Evolutionary conservation across 2,888 invertebrate species (phyloP), one percentile per base, ranked within the genome.

Genomic region (Xestia xanthographa): DNA sequence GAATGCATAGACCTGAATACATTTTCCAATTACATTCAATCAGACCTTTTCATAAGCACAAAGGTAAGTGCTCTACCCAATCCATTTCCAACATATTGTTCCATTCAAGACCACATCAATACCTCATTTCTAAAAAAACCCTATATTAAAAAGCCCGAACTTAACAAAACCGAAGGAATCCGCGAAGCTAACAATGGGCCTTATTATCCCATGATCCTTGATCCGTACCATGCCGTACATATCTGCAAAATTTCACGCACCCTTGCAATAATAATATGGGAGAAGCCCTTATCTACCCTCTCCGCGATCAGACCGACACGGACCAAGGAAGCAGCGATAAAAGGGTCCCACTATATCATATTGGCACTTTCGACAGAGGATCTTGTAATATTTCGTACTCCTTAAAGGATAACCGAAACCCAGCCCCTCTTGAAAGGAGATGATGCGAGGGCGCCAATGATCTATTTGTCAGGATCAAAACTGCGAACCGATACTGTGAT

Each of bases 201-300:
- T 91, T 93, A 94, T 94, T 93, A 93, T 93, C 92, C 92, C 91
- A 88, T 93, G 90, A 93, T 93, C 92, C 93, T 88, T 89, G 88
- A 91, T 89, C 93, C 92, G 92, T 91, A 92, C 91, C 91, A 89
- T 89, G 91, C 88, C 92, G 58, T 82, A 83, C 92, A 90, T 94
- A 95, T 95, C 95, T 95, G 93, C 93, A 92, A 94, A 95, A 95
- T 95, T 96, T 95, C 95, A 95, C 95, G 94, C 95, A 93, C 95
- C 95, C 96, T 94, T 94, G 93, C 93, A 94, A 94, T 94, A 95
- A 95, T 94, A 94, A 91, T 92, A 91, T 90, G 88, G 88, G 89
- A 90, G 85, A 92, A 89, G 88, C 89, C 91, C 94, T 95, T 96
- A 95, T 95, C 95, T 94, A 94, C 95, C 96, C 95, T 94, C 92